These are phyloP conservation scores for Neoitamus cyanurus DNA, from an alignment of 2,888 invertebrate genomes.

Conservation along the genomic window DNA sequence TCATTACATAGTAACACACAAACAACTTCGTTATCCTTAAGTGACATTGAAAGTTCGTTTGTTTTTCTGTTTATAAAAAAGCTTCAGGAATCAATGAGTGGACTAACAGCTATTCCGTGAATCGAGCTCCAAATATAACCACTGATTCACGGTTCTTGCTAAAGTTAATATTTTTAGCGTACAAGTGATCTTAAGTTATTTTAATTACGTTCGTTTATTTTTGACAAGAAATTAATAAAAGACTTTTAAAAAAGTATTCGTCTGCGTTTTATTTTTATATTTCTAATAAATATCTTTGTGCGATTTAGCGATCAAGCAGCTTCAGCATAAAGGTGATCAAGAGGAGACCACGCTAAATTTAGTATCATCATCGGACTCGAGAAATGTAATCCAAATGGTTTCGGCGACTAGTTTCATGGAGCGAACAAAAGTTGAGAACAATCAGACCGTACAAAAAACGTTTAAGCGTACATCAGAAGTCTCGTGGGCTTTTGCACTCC, in stretches of 20 bases:
- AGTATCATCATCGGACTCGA: conserved; percentile 15
- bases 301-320: not conserved
- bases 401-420: conserved; percentile 13
- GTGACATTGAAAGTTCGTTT: conserved; percentile 19
- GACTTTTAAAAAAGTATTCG: not conserved
- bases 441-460: conserved; percentile 17
- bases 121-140: conserved; percentile 19
- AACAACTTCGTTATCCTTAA: not conserved
- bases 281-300: conserved; percentile 14
- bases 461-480: not conserved
- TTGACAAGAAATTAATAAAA: conserved; percentile 19
- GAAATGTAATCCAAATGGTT: conserved; percentile 28
- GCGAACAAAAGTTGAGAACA: conserved; percentile 12
- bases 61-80: not conserved
- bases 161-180: conserved; percentile 31
- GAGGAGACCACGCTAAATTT: conserved; percentile 21
- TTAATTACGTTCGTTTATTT: conserved; percentile 6
- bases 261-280: conserved; percentile 5
- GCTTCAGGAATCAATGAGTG: not conserved
- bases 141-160: conserved; percentile 20
- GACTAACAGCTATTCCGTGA: not conserved
- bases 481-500: conserved; percentile 30
- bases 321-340: not conserved
- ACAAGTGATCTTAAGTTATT: conserved; percentile 9
- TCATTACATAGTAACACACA: not conserved